Conservation (phyloP, 2,113 vertebrate species). For the Thunnus maccoyii region DNA sequence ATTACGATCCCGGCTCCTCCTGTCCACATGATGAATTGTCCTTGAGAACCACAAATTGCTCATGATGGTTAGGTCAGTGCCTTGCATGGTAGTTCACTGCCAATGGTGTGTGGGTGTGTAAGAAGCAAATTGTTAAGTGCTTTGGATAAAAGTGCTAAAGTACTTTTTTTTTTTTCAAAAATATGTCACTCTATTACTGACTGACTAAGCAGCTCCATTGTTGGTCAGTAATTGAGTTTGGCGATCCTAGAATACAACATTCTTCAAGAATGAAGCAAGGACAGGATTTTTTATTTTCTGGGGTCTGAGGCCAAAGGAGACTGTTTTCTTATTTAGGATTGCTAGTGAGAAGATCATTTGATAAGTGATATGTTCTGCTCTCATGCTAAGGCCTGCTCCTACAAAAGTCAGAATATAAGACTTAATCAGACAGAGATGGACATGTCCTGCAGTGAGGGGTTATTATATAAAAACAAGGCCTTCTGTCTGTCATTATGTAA, state of each 20-base stretch:
- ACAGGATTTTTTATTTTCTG: not conserved
- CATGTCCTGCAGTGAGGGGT: conserved; percentile 20
- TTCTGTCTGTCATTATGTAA: conserved; percentile 56
- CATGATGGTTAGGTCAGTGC: no score
- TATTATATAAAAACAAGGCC: conserved; percentile 52
- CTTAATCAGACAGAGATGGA: conserved; percentile 2
- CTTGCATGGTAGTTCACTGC: no score
- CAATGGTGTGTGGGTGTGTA: no score
- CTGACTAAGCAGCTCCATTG: not conserved
- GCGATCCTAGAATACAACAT: not conserved
- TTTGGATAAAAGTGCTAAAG: no score
- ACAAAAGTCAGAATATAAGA: not conserved
- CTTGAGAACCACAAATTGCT: no score
- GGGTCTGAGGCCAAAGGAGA: not conserved
- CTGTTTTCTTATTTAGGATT: not conserved
- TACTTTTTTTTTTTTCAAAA: no score
- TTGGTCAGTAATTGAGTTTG: not conserved
- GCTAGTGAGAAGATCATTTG: not conserved
- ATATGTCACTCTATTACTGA: not conserved
- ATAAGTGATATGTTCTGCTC: not conserved
- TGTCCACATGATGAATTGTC: no score
- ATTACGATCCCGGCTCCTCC: no score
- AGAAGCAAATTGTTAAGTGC: no score
- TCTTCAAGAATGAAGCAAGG: not conserved
- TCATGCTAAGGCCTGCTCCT: not conserved